Conservation (phyloP, 1,140 invertebrate genomes). For the Trypoxylus dichotomus region DNA sequence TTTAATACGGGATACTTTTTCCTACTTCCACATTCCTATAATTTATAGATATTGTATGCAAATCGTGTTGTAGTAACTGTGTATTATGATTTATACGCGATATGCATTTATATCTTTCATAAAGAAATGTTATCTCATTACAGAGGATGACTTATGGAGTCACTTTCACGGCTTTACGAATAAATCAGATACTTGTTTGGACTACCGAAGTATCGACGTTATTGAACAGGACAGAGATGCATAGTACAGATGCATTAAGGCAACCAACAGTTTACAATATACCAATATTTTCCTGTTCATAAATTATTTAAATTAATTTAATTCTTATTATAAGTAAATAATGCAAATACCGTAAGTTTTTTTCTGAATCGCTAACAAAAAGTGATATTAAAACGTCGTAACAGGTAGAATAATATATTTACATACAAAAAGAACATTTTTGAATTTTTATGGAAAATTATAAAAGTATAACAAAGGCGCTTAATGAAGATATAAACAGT, state of each 20-base stretch:
- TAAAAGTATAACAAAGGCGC: too few relatives aligned
- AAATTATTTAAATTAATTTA: background rate
- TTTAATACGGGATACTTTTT: slow-evolving; percentile 11
- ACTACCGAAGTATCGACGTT: slow-evolving; percentile 29
- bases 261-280: background rate
- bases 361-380: too few relatives aligned
- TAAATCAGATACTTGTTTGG: slow-evolving; percentile 22
- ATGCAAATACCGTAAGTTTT: too few relatives aligned
- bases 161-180: background rate
- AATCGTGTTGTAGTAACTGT: slow-evolving; percentile 28
- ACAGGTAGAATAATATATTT: too few relatives aligned
- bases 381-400: too few relatives aligned
- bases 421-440: too few relatives aligned
- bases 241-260: background rate
- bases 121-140: slow-evolving; percentile 28
- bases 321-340: too few relatives aligned
- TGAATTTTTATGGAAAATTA: too few relatives aligned
- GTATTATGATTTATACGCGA: slow-evolving; percentile 32
- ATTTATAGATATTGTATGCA: slow-evolving; percentile 33
- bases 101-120: background rate
- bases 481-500: too few relatives aligned
- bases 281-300: background rate
- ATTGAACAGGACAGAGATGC: slow-evolving; percentile 11
- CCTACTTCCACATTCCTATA: slow-evolving; percentile 22
- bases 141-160: slow-evolving; percentile 29